These are phyloP conservation scores for Helicorthomorpha holstii DNA, from an alignment of 1,140 invertebrate genomes.

Conservation along the genomic window DNA sequence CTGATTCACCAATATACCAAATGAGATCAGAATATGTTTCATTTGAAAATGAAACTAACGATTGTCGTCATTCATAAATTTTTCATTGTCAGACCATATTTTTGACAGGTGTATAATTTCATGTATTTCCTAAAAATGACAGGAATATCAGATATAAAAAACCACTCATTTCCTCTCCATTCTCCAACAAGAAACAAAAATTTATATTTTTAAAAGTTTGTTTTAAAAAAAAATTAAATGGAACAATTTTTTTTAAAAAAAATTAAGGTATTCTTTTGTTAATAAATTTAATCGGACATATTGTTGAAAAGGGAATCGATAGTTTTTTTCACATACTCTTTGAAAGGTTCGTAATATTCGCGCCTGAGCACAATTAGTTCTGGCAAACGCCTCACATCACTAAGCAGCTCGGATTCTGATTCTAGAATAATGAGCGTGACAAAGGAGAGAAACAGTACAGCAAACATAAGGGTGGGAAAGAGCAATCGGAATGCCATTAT, in stretches of 20 bases:
- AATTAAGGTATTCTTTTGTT: neutral
- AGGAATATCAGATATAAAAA: too few species aligned
- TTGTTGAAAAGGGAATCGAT: neutral
- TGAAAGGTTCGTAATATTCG: constrained; percentile 64
- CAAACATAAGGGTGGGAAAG: constrained; percentile 10
- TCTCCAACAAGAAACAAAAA: too few species aligned
- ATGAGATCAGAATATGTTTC: too few species aligned
- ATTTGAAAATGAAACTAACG: too few species aligned
- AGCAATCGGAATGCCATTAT: neutral
- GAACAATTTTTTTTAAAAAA: neutral
- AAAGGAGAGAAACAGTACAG: constrained; percentile 14
- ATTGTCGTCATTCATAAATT: too few species aligned
- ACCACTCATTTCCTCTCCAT: too few species aligned
- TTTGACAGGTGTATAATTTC: too few species aligned
- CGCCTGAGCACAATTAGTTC: constrained; percentile 57
- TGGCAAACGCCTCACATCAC: constrained; percentile 48
- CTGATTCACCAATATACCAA: too few species aligned
- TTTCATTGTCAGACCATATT: too few species aligned
- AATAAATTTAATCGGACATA: neutral
- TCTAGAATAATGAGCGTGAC: constrained; percentile 24
- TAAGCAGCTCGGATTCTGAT: constrained; percentile 50
- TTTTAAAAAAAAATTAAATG: neutral
- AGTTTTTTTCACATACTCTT: constrained; percentile 34
- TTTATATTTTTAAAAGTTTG: neutral
- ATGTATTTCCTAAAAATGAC: too few species aligned